These are phyloP conservation scores for Ctenomys sociabilis DNA, from an alignment of 2,113 vertebrate genomes.

Conservation along the genomic window DNA sequence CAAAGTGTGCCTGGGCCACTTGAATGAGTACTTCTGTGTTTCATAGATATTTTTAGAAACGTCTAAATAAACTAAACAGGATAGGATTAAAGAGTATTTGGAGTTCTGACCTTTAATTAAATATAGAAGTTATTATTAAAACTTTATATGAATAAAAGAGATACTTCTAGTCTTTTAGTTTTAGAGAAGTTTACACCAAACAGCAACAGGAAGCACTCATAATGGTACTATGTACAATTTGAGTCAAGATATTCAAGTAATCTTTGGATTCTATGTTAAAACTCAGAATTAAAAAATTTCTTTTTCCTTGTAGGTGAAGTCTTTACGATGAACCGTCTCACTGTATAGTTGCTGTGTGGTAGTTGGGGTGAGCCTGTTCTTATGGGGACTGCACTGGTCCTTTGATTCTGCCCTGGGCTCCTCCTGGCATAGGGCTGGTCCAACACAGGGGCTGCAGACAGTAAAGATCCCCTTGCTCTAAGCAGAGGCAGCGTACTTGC, in stretches of 20 bases:
- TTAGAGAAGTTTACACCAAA: background rate
- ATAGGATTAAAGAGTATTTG: background rate
- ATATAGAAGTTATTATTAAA: slow-evolving; percentile 14
- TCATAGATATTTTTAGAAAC: background rate
- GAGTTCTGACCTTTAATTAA: background rate
- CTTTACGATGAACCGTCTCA: background rate
- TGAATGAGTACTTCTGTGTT: background rate
- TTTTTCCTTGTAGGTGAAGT: background rate
- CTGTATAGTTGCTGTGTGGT: background rate
- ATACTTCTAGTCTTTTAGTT: background rate
- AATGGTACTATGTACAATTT: background rate
- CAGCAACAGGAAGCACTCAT: background rate
- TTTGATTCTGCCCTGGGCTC: background rate
- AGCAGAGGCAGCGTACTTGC: background rate
- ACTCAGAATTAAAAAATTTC: background rate
- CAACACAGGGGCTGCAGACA: too few relatives aligned
- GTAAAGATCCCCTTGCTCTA: background rate
- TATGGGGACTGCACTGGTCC: background rate
- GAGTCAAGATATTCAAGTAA: background rate
- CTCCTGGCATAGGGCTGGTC: background rate
- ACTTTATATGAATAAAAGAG: background rate
- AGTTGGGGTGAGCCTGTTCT: background rate
- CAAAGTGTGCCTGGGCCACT: background rate
- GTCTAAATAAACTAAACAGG: background rate
- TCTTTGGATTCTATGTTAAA: background rate